Evolutionary conservation across 1,140 invertebrate genomes (phyloP).

Genomic region (Eubasilissa regina): DNA sequence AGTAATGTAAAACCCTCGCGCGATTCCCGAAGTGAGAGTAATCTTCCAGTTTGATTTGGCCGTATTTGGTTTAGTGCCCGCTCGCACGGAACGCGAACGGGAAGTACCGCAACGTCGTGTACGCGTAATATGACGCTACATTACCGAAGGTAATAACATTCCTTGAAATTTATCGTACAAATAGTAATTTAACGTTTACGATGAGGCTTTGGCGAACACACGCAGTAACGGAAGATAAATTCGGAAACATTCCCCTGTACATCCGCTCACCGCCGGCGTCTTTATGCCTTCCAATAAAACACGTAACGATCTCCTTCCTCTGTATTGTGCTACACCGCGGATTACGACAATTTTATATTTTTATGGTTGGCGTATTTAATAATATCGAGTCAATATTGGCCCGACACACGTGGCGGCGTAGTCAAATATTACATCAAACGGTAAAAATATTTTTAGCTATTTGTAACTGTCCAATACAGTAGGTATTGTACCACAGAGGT

Average conservation of each 20-base stretch:
- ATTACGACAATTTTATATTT: slow-evolving; percentile 36
- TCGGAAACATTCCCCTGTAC: slow-evolving; percentile 3
- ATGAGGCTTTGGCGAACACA: slow-evolving; percentile 39
- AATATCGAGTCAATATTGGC: slow-evolving; percentile 11
- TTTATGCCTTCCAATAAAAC: slow-evolving; percentile 48
- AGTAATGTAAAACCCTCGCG: too few species aligned
- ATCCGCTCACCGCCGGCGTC: neutral
- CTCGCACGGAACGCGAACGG: neutral
- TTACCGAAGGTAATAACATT: slow-evolving; percentile 46
- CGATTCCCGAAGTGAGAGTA: neutral
- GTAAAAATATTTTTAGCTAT: too few species aligned
- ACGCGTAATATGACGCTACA: slow-evolving; percentile 42
- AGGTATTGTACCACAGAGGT: too few species aligned
- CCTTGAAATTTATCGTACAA: slow-evolving; percentile 52
- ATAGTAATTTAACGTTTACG: slow-evolving; percentile 54
- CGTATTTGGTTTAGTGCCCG: slow-evolving; percentile 26
- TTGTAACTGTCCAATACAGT: too few species aligned
- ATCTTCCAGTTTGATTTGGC: slow-evolving; percentile 39
- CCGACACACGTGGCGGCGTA: too few species aligned
- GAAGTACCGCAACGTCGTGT: neutral
- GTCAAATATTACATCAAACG: too few species aligned
- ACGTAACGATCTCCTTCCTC: slow-evolving; percentile 35
- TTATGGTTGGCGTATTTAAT: slow-evolving; percentile 26
- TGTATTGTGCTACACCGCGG: neutral
- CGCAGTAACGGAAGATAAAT: slow-evolving; percentile 47